Percentiles rank a stretch among this genome's conserved stretches.
phyloP scores from a whole-genome alignment of 2,888 invertebrate genomes.

The Drosophila sordidula region DNA sequence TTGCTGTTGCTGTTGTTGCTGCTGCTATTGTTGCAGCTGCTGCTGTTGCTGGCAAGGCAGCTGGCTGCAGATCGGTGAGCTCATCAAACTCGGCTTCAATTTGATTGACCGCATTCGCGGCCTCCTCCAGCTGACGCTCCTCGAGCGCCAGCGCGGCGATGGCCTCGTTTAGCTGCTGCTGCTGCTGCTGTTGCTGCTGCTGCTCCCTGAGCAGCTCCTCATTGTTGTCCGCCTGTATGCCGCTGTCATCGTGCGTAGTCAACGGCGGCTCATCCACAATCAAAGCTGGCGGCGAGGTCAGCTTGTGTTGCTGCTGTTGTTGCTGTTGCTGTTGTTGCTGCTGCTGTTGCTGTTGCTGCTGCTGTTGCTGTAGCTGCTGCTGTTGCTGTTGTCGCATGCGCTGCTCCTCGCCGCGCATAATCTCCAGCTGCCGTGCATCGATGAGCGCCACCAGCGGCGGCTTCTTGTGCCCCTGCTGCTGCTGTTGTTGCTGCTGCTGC shows the following conservation, averaged over 20 bases:
- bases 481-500: not conserved
- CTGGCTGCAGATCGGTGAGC: constrained; percentile 66
- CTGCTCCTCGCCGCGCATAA: constrained; percentile 85
- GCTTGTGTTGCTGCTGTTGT: constrained; percentile 8
- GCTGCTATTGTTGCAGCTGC: not conserved
- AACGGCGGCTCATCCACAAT: constrained; percentile 59
- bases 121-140: constrained; percentile 79
- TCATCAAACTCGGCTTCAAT: constrained; percentile 82
- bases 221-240: constrained; percentile 89
- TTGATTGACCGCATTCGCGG: constrained; percentile 81
- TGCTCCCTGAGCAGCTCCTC: constrained; percentile 82
- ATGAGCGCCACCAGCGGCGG: constrained; percentile 82
- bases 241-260: constrained; percentile 88
- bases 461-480: constrained; percentile 70
- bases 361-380: constrained; percentile 8
- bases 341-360: constrained; percentile 16
- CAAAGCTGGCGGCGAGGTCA: constrained; percentile 48
- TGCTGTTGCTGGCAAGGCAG: constrained; percentile 49
- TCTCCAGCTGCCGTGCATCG: constrained; percentile 86
- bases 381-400: constrained; percentile 60
- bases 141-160: constrained; percentile 80
- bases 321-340: constrained; percentile 29
- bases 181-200: constrained; percentile 64
- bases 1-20: constrained; percentile 25
- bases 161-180: constrained; percentile 79